phyloP scores from a whole-genome alignment of 2,113 vertebrate genomes.

The Harpagus bidentatus region DNA sequence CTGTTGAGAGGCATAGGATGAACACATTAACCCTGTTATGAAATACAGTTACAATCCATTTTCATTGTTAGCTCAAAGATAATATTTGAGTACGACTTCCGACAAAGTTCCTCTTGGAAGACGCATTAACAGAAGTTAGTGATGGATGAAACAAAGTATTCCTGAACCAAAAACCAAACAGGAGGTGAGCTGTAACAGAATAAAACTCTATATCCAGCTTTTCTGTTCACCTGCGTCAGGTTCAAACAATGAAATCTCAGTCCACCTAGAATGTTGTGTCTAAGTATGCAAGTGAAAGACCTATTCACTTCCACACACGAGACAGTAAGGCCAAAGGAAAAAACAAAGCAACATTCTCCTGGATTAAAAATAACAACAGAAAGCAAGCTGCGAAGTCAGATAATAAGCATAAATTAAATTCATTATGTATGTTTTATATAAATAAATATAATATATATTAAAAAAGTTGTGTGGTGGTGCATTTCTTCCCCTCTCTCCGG shows the following conservation, averaged over 20 bases:
- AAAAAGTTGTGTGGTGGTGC: neutral
- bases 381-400: neutral
- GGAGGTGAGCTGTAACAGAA: neutral
- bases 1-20: neutral
- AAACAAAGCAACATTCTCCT: neutral
- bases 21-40: neutral
- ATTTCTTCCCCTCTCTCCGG: too few relatives aligned
- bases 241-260: neutral
- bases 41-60: neutral
- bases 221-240: neutral
- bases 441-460: neutral
- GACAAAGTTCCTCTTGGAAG: neutral
- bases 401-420: neutral
- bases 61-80: neutral
- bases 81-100: neutral
- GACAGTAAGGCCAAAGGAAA: neutral
- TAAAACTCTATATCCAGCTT: neutral
- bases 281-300: neutral
- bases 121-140: neutral
- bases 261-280: neutral
- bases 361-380: neutral
- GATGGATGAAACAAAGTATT: neutral
- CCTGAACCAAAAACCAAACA: neutral
- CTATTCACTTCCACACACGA: neutral
- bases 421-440: neutral